A percentile compares a stretch with the other conserved stretches of the same genome.
These are phyloP conservation scores for Ischnura elegans DNA, from an alignment of 2,888 invertebrate genomes.

Conservation along the genomic window DNA sequence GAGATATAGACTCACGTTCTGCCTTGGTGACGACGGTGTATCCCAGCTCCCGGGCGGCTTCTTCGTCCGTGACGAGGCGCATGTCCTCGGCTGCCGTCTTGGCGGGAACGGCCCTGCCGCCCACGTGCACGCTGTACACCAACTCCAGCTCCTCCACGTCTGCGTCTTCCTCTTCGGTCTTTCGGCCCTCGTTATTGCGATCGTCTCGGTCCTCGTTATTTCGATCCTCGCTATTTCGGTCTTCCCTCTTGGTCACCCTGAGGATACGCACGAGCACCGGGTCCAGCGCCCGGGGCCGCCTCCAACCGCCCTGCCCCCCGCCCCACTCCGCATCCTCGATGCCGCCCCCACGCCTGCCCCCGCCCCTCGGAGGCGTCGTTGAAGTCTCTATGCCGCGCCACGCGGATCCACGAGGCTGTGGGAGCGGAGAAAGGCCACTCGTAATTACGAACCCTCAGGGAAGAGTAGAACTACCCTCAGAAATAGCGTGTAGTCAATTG, in stretches of 20 bases:
- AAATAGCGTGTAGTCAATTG: no score
- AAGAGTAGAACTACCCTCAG: no score
- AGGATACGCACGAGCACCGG: constrained; percentile 32
- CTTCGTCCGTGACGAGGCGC: constrained; percentile 88
- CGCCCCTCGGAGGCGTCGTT: not conserved
- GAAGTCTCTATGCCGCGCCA: not conserved
- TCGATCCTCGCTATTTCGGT: not conserved
- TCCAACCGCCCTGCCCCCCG: constrained; percentile 30
- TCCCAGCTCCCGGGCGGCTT: constrained; percentile 87
- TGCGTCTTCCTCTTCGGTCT: not conserved
- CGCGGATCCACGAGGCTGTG: not conserved
- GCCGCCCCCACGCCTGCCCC: not conserved
- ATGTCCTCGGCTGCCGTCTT: constrained; percentile 91
- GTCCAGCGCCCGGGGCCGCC: constrained; percentile 45
- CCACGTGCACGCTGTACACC: constrained; percentile 89
- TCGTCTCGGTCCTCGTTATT: no score
- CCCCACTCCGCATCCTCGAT: not conserved
- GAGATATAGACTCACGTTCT: constrained; percentile 85
- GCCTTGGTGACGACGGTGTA: constrained; percentile 90
- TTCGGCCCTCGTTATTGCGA: no score
- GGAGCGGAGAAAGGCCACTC: not conserved
- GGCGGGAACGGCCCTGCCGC: constrained; percentile 89
- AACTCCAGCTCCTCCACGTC: constrained; percentile 76
- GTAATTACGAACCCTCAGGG: no score
- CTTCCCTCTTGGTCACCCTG: constrained; percentile 12